Evolutionary conservation across 1,140 invertebrate species (phyloP).

Genomic region (Sipha flava): DNA sequence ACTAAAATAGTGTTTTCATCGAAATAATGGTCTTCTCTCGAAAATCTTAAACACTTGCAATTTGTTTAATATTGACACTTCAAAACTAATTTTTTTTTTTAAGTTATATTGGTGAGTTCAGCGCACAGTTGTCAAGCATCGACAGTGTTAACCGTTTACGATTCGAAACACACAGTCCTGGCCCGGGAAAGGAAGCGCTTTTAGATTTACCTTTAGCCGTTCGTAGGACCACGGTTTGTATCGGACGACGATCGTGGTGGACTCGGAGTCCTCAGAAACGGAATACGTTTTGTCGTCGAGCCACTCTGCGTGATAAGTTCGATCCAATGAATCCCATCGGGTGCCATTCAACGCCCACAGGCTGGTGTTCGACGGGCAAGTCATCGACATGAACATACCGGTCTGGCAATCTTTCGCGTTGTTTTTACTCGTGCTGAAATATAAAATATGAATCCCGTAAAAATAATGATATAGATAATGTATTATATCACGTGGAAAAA

Average conservation of each 20-base stretch:
- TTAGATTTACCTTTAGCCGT: neutral
- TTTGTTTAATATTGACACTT: no score
- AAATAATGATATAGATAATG: no score
- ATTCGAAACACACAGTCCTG: neutral
- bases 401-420: neutral
- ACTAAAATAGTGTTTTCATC: no score
- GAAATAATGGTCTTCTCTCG: no score
- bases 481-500: no score
- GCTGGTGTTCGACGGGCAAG: neutral
- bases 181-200: neutral
- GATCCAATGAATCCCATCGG: neutral
- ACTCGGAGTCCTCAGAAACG: neutral
- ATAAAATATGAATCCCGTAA: no score
- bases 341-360: neutral
- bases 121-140: no score
- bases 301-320: neutral
- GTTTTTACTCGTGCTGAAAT: neutral
- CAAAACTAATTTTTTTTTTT: no score
- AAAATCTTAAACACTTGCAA: no score
- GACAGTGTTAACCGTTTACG: no score
- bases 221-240: neutral
- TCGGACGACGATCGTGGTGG: neutral
- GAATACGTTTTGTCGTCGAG: neutral
- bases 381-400: neutral
- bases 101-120: no score